Evolutionary conservation across 2,797 vertebrate species (phyloP).

Genomic region (Poecilia velifera): DNA sequence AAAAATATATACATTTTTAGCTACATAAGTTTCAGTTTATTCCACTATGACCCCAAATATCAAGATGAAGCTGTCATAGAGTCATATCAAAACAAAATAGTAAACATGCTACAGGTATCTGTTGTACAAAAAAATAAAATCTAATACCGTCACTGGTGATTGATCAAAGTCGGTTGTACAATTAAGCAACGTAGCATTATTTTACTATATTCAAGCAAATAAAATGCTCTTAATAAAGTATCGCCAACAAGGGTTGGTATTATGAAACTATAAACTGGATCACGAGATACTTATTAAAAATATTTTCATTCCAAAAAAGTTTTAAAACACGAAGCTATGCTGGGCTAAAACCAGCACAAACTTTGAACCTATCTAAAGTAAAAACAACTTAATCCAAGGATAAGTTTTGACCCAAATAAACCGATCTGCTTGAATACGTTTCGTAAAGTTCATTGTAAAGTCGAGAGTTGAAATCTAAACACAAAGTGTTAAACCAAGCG

Average conservation of each 20-base stretch:
- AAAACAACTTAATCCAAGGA: slow-evolving; percentile 4
- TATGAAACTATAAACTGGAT: background rate
- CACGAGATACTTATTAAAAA: background rate
- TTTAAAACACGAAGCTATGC: background rate
- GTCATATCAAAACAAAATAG: too few species aligned
- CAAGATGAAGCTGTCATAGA: background rate
- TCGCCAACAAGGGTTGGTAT: background rate
- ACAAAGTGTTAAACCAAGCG: background rate
- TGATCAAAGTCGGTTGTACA: background rate
- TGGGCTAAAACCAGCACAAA: slow-evolving; percentile 1
- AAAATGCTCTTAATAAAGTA: background rate
- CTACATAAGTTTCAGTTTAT: background rate
- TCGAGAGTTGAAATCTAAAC: background rate
- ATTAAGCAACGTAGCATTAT: background rate
- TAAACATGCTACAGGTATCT: too few species aligned
- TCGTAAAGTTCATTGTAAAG: background rate
- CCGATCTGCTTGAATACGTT: background rate
- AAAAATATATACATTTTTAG: background rate
- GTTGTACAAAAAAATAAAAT: background rate
- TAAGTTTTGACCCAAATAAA: background rate
- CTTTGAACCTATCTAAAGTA: background rate
- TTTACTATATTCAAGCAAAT: background rate
- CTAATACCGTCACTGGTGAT: background rate
- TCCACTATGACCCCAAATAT: background rate
- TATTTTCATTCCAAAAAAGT: background rate